Evolutionary conservation across 2,888 invertebrate species (phyloP).

Genomic region (Drosophila hamatofila): DNA sequence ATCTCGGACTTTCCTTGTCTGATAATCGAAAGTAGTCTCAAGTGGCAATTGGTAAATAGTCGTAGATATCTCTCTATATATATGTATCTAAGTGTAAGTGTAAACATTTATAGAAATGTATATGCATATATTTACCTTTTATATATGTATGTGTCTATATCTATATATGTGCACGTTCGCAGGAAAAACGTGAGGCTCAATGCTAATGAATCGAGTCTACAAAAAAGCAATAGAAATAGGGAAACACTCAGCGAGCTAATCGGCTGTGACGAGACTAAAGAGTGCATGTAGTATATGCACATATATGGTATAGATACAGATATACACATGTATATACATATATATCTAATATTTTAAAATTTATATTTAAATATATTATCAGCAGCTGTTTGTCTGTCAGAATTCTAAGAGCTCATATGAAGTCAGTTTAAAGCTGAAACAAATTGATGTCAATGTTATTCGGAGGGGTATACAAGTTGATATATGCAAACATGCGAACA

Average conservation of each 20-base stretch:
- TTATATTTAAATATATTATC: slow-evolving; percentile 6
- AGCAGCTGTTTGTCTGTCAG: background rate
- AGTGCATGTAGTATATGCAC: background rate
- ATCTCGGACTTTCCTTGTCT: slow-evolving; percentile 26
- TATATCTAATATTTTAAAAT: background rate
- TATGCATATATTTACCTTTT: background rate
- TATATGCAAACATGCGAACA: background rate
- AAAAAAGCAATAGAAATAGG: slow-evolving; percentile 39
- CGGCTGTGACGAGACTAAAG: background rate
- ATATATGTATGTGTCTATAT: background rate
- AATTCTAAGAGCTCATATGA: background rate
- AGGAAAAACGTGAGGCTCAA: slow-evolving; percentile 56
- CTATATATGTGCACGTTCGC: slow-evolving; percentile 35
- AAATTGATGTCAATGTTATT: slow-evolving; percentile 1
- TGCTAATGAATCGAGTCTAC: slow-evolving; percentile 57
- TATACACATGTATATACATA: background rate
- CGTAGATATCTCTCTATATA: background rate
- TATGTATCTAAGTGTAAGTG: background rate
- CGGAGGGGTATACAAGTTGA: background rate
- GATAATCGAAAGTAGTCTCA: slow-evolving; percentile 29
- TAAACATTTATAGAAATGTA: slow-evolving; percentile 15
- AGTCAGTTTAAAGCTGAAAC: background rate
- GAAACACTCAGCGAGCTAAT: slow-evolving; percentile 12
- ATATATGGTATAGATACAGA: background rate
- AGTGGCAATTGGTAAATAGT: slow-evolving; percentile 26